These are phyloP conservation scores for Taphrorychus bicolor DNA, from an alignment of 2,888 invertebrate genomes.

Conservation along the genomic window DNA sequence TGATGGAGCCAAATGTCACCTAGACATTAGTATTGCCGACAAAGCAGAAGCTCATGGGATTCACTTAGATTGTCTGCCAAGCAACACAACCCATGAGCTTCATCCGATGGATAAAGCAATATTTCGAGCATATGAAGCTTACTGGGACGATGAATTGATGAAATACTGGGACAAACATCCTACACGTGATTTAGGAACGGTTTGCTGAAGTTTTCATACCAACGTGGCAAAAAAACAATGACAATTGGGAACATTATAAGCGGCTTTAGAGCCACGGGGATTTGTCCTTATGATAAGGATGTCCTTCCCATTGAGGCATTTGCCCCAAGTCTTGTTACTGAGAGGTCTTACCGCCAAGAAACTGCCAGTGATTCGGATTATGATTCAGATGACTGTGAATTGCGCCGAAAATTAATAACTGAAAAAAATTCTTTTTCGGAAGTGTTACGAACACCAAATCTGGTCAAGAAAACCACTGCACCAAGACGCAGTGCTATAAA, in stretches of 20 bases:
- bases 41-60: slow-evolving; percentile 47
- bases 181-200: neutral
- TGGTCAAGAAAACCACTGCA: no score
- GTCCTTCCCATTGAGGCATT: neutral
- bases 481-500: no score
- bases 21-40: slow-evolving; percentile 48
- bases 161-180: slow-evolving; percentile 25
- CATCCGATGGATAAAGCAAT: slow-evolving; percentile 41
- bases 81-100: slow-evolving; percentile 45
- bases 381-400: neutral
- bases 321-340: no score
- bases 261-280: neutral
- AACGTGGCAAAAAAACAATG: neutral
- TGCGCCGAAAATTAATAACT: no score
- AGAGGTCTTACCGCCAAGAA: neutral
- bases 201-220: neutral
- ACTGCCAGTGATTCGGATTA: neutral
- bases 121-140: slow-evolving; percentile 47
- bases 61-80: slow-evolving; percentile 50
- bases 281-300: neutral
- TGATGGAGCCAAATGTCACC: slow-evolving; percentile 48
- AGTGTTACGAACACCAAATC: no score
- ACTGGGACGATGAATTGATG: no score
- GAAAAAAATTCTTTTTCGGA: no score
- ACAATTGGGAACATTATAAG: neutral